Percentiles rank a stretch among this genome's conserved stretches.
Conservation (phyloP, 53 echinoderm and acorn worm species). For the Henricia sp. region DNA sequence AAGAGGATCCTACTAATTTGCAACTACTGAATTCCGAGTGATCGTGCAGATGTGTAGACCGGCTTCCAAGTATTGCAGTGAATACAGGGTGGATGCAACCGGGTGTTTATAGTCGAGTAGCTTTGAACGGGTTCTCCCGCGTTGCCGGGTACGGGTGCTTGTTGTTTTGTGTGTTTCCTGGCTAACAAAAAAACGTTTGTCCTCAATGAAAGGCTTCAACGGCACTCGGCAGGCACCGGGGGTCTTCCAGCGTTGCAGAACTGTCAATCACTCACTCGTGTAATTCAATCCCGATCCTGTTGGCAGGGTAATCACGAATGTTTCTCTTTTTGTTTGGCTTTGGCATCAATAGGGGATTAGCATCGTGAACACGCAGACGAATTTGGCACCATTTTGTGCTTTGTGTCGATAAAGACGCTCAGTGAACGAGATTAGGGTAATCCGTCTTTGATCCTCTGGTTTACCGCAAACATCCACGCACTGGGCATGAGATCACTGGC, state of each 20-base stretch:
- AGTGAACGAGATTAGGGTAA: no score
- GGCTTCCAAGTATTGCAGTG: not conserved
- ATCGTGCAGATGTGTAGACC: no score
- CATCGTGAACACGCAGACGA: not conserved
- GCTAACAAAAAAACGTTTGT: not conserved
- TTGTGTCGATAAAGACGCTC: no score
- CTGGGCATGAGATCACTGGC: no score
- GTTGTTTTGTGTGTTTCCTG: not conserved
- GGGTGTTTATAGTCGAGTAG: conserved; percentile 8
- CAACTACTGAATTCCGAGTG: no score
- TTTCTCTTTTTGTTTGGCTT: not conserved
- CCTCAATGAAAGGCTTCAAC: conserved; percentile 7
- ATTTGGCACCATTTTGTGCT: not conserved
- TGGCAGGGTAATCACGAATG: not conserved
- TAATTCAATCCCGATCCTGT: not conserved
- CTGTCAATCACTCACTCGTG: not conserved
- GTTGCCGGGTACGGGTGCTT: not conserved
- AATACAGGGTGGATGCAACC: not conserved
- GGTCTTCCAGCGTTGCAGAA: not conserved
- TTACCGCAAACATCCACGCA: no score
- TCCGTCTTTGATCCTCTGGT: no score
- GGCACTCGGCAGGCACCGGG: not conserved
- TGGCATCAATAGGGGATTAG: not conserved
- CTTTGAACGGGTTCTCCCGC: not conserved
- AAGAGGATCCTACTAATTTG: no score